A percentile compares a stretch with the other conserved stretches of the same genome.
Evolutionary conservation across 53 echinoderm and acorn worm genomes (phyloP).

Genomic region (Pentamera pediparva): DNA sequence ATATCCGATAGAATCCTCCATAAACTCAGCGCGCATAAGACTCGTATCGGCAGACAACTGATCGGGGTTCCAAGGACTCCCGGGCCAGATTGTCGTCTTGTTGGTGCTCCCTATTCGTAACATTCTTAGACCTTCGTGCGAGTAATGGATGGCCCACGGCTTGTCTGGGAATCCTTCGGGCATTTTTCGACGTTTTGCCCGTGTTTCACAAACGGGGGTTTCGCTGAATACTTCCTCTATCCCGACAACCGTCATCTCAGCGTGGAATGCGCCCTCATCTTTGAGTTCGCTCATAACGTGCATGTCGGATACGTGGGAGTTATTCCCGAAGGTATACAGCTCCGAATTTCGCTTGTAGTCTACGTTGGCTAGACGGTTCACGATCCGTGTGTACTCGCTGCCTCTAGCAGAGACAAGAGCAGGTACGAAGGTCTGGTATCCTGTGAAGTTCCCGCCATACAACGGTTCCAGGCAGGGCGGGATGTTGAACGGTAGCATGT

Average conservation of each 20-base stretch:
- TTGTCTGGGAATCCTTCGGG: not conserved
- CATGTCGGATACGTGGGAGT: constrained; percentile 2
- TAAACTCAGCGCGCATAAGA: not conserved
- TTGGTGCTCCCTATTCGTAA: not conserved
- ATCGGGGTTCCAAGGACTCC: not conserved
- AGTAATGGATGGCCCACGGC: not conserved
- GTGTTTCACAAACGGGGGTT: not conserved
- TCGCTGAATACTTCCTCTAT: not conserved
- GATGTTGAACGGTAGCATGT: not conserved
- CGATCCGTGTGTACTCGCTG: not conserved
- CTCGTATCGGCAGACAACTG: not conserved
- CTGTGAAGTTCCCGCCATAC: not conserved
- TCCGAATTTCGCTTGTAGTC: not conserved
- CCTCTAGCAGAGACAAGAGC: not conserved
- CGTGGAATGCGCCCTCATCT: not conserved
- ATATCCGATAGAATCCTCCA: not conserved
- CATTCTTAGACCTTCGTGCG: not conserved
- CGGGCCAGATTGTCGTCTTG: not conserved
- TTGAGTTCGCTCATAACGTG: not conserved
- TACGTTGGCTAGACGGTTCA: not conserved
- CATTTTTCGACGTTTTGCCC: not conserved
- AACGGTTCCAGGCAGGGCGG: not conserved
- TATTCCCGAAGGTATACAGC: not conserved
- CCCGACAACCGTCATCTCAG: not conserved
- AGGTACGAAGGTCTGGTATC: not conserved